These are phyloP conservation scores for Epinotia demarniana DNA, from an alignment of 2,888 invertebrate genomes.

Conservation along the genomic window DNA sequence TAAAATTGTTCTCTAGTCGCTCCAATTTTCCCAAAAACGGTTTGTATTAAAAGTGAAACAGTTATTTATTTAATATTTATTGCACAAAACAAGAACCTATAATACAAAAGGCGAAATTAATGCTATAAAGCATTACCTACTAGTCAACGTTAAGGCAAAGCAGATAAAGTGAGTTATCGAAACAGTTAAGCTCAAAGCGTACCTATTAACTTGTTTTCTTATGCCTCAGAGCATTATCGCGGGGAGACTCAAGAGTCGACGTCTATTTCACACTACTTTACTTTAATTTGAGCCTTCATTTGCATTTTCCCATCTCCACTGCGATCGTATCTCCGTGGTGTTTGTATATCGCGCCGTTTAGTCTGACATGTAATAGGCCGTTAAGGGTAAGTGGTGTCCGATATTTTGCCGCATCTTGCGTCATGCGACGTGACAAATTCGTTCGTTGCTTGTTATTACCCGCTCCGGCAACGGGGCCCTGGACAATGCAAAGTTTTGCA, in stretches of 20 bases:
- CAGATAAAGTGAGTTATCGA: no score
- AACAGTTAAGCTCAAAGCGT: no score
- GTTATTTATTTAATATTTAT: no score
- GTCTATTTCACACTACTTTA: not conserved
- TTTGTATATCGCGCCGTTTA: conserved; percentile 47
- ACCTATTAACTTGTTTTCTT: not conserved
- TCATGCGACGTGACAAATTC: conserved; percentile 35
- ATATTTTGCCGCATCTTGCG: conserved; percentile 38
- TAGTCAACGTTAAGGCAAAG: no score
- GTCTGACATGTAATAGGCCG: conserved; percentile 49
- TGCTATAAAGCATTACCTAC: no score
- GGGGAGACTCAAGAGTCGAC: not conserved
- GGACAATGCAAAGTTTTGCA: not conserved
- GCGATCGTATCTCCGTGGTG: conserved; percentile 40
- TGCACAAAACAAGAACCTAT: no score
- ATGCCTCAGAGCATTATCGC: not conserved
- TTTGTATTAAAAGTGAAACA: no score
- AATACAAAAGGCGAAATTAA: no score
- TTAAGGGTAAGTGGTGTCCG: conserved; percentile 47
- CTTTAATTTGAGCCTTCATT: conserved; percentile 23
- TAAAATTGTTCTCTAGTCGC: no score
- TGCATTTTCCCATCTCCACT: conserved; percentile 24
- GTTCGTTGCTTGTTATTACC: conserved; percentile 1
- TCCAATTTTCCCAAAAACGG: no score
- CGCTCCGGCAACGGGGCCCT: not conserved